Evolutionary conservation across 2,113 vertebrate genomes (phyloP), one percentile per base, ranked within the genome.

Genomic region (Dipodomys merriami): DNA sequence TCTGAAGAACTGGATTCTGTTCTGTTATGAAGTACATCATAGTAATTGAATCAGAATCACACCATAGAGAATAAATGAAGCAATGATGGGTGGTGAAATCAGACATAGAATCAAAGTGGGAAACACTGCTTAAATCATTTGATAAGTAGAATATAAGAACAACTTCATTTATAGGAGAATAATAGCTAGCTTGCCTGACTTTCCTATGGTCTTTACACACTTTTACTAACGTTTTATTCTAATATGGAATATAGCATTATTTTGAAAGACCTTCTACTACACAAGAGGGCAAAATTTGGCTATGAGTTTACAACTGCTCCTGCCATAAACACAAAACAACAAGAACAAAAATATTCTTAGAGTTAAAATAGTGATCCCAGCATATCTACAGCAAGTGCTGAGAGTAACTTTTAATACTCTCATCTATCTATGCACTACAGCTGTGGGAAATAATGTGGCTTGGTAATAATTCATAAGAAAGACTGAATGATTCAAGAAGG

Each of bases 81-180:
- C n/a, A 60, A 33, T 29, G 77, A 83, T 46, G 20, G 9, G 22
- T 82, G 64, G 78, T 74, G 65, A 92, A 84, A 49, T 93, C 60
- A 86, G 18, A 79, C 49, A 90, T 94, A 67, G 74, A 84, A 73
- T 77, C 7, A 83, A 89, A 27, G 84, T 91, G 27, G 29, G 60
- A 90, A 67, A 23, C 39, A 27, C 27, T 83, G 82, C 74, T 88
- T 94, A 76, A 44, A 60, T 25, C 73, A 57, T 57, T 57, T 57
- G 13, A 16, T 39, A 81, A 49, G 13, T 77, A n/a, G 92, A 49
- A 92, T 85, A 72, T 39, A 44, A 76, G 69, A n/a, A 62, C 90
- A 92, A 87, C 22, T 68, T 57, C 12, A 57, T 57, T 57, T 57
- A 13, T 57, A 57, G 53, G 64, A 69, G 30, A 67, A 74, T 73